phyloP scores from a whole-genome alignment of 2,113 vertebrate species.

The Sinocyclocheilus anshuiensis region DNA sequence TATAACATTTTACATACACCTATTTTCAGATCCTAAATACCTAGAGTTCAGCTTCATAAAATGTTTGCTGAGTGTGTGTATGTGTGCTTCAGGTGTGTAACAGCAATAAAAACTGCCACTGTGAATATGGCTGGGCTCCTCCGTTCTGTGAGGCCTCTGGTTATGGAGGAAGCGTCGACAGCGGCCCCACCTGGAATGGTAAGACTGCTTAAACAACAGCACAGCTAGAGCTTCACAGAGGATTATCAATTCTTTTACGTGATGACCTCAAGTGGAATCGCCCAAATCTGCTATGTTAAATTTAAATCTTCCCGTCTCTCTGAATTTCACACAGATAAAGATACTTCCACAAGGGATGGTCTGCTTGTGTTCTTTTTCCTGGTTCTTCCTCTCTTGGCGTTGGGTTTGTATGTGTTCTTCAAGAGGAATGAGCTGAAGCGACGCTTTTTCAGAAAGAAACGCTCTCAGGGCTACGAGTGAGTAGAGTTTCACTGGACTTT shows the following conservation, averaged over 20 bases:
- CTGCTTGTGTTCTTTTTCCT: slow-evolving; percentile 91
- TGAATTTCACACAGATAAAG: slow-evolving; percentile 75
- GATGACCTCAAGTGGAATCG: not conserved
- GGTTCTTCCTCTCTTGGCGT: slow-evolving; percentile 78
- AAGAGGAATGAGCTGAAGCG: slow-evolving; percentile 76
- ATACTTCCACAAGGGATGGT: slow-evolving; percentile 83
- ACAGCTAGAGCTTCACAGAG: not conserved
- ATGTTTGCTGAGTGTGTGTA: slow-evolving; percentile 27
- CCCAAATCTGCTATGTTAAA: not conserved
- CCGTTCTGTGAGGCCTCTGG: slow-evolving; percentile 83
- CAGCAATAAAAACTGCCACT: slow-evolving; percentile 96
- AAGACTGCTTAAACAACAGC: slow-evolving; percentile 35
- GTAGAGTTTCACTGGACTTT: slow-evolving; percentile 46
- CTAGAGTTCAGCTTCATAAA: not conserved
- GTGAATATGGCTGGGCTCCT: slow-evolving; percentile 84
- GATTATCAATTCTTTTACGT: not conserved
- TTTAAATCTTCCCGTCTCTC: no score
- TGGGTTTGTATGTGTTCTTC: slow-evolving; percentile 76
- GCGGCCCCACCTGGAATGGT: slow-evolving; percentile 90
- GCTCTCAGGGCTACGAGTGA: slow-evolving; percentile 82
- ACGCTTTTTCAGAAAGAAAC: slow-evolving; percentile 74
- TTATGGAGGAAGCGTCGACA: slow-evolving; percentile 92
- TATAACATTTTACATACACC: not conserved
- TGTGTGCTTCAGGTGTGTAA: slow-evolving; percentile 85
- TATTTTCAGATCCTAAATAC: not conserved